Evolutionary conservation across 2,797 vertebrate genomes (phyloP).

Genomic region (Euphonia xanthogaster): DNA sequence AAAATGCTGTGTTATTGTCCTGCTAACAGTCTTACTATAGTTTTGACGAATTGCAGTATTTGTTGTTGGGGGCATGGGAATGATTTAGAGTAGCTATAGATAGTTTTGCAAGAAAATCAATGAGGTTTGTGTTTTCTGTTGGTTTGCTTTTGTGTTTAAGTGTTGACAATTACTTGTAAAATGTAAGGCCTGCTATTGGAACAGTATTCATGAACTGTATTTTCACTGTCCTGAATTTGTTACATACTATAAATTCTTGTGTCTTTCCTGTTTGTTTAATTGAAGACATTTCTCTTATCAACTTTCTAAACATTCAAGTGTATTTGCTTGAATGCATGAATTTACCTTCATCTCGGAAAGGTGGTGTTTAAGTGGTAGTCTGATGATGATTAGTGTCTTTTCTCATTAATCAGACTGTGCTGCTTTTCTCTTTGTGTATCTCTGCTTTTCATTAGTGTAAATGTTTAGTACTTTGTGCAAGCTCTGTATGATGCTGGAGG

Average conservation of each 20-base stretch:
- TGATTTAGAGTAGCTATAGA: background rate
- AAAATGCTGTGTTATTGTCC: background rate
- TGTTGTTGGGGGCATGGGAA: background rate
- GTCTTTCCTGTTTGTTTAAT: background rate
- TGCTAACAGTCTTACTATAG: background rate
- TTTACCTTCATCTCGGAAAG: background rate
- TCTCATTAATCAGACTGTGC: background rate
- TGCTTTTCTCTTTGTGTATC: constrained; percentile 2
- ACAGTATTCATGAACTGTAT: background rate
- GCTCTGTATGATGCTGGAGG: background rate
- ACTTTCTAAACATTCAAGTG: background rate
- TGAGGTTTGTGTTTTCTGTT: background rate
- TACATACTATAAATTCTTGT: background rate
- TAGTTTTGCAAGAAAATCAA: background rate
- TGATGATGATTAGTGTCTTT: constrained; percentile 20
- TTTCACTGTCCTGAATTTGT: background rate
- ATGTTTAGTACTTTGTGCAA: background rate
- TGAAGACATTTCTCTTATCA: background rate
- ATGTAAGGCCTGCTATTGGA: background rate
- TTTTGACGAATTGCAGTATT: background rate
- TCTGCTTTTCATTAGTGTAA: constrained; percentile 24
- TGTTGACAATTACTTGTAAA: background rate
- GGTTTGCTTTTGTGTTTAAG: background rate
- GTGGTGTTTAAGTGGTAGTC: background rate
- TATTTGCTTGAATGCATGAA: background rate